These are phyloP conservation scores for Propithecus coquereli DNA, from an alignment of 2,113 vertebrate species.

Conservation along the genomic window DNA sequence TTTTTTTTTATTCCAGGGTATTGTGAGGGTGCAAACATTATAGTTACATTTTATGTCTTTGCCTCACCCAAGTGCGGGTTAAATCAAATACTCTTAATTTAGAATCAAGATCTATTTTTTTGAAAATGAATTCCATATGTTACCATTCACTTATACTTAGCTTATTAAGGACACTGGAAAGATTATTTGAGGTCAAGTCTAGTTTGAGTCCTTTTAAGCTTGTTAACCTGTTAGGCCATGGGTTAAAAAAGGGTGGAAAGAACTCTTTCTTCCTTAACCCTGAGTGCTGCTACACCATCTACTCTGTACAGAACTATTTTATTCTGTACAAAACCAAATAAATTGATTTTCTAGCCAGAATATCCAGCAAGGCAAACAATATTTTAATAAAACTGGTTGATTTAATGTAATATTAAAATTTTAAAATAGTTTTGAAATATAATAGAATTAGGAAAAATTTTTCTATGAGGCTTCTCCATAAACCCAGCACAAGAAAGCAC, in stretches of 20 bases:
- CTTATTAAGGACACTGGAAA: conserved; percentile 47
- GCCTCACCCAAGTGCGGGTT: too few relatives aligned
- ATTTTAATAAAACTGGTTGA: conserved; percentile 20
- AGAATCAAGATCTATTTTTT: conserved; percentile 42
- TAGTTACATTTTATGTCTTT: too few relatives aligned
- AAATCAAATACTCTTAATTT: conserved; percentile 51
- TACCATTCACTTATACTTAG: conserved; percentile 50
- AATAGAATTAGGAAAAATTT: background rate
- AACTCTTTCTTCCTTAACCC: background rate
- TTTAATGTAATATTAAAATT: background rate
- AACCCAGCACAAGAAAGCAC: background rate
- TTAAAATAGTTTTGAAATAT: background rate
- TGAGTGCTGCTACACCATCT: background rate
- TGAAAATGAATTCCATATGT: conserved; percentile 58
- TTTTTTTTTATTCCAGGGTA: too few relatives aligned
- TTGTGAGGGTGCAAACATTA: too few relatives aligned
- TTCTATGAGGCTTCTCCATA: background rate
- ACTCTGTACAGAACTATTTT: background rate
- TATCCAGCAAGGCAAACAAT: background rate
- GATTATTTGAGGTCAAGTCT: conserved; percentile 48
- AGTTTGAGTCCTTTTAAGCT: background rate
- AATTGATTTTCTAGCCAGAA: background rate
- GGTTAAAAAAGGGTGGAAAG: background rate
- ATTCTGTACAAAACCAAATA: background rate
- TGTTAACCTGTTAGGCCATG: conserved; percentile 32